Base-by-base conservation (phyloP, 2,797 vertebrate species). In the Microcaecilia unicolor region DNA sequence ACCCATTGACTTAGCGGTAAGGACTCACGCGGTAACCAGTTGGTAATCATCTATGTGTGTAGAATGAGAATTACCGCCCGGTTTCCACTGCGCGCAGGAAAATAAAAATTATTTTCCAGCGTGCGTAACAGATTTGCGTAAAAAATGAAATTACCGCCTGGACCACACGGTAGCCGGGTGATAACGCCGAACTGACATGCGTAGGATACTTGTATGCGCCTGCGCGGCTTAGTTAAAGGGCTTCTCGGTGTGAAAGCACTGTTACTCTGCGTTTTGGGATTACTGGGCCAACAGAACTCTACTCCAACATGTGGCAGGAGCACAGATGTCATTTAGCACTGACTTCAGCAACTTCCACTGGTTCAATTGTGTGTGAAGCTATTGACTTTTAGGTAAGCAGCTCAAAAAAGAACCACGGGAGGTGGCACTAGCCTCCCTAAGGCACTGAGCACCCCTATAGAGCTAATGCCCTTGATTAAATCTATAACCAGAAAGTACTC, bases 291-390 rank as follows among this genome's bases (percentile, higher is more conserved):
- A 29, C 48, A 31, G 34, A 15, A 8, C 31, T 34, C 33, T 28
- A 20, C 28, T 46, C 55, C 44, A 40, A 41, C 41, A 50, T 44
- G 34, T 52, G 44, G 36, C 28, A 44, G 21, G 50, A 26, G 52
- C 52, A 37, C 18, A 20, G 2, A 16, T 33, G 30, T 38, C 26
- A 10, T 30, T 52, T 44, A 44, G 39, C 27, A 34, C 29, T 2
- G 3, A 26, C 18, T 55, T 25, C 56, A 59, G 51, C 47, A 55
- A 5, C 57, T 41, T 60, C 47, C 38, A 25, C 36, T 42, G 48
- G 38, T 42, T 47, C 28, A 18, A n/a, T 55, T 52, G 16, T 46
- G 32, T 52, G 58, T 1, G 3, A 20, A 27, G 28, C 25, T 51
- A 31, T 36, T 41, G 58, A 39, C 29, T 7, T 40, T 44, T 0